Conservation (phyloP, 2,888 invertebrate species). For the Monoplex corrugatus region DNA sequence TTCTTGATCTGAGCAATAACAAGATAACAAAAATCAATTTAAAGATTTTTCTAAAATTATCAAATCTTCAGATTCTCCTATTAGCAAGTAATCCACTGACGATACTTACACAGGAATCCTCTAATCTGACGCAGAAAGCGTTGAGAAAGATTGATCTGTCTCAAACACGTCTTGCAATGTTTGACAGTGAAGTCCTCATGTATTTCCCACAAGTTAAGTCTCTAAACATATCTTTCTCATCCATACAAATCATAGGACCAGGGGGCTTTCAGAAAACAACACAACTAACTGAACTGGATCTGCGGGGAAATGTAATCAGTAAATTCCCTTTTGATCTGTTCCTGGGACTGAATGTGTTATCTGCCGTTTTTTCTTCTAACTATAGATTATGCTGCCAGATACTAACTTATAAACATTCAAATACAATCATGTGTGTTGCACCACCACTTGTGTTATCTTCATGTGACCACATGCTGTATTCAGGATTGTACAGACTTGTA, state of each 20-base stretch:
- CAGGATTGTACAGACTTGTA: neutral
- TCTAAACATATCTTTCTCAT: neutral
- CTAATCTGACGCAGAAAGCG: too few relatives aligned
- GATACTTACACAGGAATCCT: too few relatives aligned
- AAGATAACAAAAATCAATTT: too few relatives aligned
- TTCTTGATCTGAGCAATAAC: too few relatives aligned
- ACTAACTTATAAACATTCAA: neutral
- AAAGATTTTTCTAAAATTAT: too few relatives aligned
- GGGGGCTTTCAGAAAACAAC: neutral
- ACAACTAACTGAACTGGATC: neutral
- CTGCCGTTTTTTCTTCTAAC: neutral
- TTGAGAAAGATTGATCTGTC: too few relatives aligned
- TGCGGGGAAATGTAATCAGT: neutral
- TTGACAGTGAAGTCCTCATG: too few relatives aligned
- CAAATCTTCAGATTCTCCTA: too few relatives aligned
- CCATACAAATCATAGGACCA: neutral
- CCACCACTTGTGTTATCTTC: neutral
- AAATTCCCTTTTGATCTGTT: neutral
- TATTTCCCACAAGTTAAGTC: too few relatives aligned
- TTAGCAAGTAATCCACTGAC: too few relatives aligned
- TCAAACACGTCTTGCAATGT: too few relatives aligned
- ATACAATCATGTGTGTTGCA: neutral
- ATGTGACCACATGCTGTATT: neutral
- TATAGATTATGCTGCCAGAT: constrained; percentile 3
- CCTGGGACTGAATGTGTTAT: neutral